phyloP scores from a whole-genome alignment of 2,888 invertebrate genomes.

The Nycteola revayana region DNA sequence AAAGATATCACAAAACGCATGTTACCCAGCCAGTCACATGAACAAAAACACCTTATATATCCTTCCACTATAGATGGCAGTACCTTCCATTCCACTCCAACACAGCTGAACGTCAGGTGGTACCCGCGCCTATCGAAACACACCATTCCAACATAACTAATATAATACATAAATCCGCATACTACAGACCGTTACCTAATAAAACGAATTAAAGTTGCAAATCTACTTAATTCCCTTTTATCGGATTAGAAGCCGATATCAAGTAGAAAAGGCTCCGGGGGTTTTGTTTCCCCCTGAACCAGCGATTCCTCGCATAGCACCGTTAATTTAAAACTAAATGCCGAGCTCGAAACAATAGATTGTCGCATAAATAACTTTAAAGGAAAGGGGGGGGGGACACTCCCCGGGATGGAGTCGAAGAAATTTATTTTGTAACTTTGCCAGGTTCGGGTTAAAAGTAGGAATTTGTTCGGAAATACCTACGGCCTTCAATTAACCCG shows the following conservation, averaged over 20 bases:
- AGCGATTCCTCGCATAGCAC: slow-evolving; percentile 57
- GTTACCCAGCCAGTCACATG: too few relatives aligned
- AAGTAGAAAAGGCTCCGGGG: slow-evolving; percentile 25
- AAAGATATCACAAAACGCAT: too few relatives aligned
- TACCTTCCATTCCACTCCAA: too few relatives aligned
- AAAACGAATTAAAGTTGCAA: slow-evolving; percentile 37
- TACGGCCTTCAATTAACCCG: slow-evolving; percentile 10
- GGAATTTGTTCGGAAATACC: slow-evolving; percentile 22
- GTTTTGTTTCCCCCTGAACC: slow-evolving; percentile 23
- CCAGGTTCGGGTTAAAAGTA: slow-evolving; percentile 28
- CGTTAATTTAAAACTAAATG: slow-evolving; percentile 75
- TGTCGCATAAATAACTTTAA: slow-evolving; percentile 68
- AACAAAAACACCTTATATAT: too few relatives aligned
- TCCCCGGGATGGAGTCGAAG: slow-evolving; percentile 9
- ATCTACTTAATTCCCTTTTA: slow-evolving; percentile 51
- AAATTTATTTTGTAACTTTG: slow-evolving; percentile 36
- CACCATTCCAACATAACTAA: too few relatives aligned
- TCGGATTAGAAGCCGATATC: slow-evolving; percentile 48
- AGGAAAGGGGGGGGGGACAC: slow-evolving; percentile 45
- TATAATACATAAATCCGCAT: too few relatives aligned
- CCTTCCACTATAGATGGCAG: too few relatives aligned
- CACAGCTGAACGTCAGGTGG: too few relatives aligned
- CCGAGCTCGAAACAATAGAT: slow-evolving; percentile 53
- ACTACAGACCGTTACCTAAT: slow-evolving; percentile 28
- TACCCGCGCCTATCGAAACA: too few relatives aligned